Evolutionary conservation across 2,797 vertebrate genomes (phyloP).

Genomic region (Antrozous pallidus): DNA sequence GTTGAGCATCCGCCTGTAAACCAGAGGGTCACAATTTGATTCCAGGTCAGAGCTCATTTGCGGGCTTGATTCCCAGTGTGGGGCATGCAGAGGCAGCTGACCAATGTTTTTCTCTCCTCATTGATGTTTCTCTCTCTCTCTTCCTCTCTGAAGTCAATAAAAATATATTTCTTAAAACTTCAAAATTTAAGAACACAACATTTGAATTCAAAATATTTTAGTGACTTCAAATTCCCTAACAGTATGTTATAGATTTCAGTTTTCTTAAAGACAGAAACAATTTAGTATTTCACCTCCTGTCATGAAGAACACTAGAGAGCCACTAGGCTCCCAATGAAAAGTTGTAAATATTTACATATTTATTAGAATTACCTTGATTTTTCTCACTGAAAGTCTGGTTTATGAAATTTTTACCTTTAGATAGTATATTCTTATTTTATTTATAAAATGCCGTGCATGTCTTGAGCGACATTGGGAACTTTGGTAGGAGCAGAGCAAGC

Average conservation of each 20-base stretch:
- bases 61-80: no score
- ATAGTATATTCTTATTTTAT: slow-evolving; percentile 73
- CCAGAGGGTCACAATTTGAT: no score
- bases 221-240: background rate
- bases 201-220: background rate
- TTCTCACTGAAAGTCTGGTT: slow-evolving; percentile 68
- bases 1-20: no score
- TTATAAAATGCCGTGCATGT: slow-evolving; percentile 74
- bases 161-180: background rate
- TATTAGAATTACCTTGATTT: slow-evolving; percentile 32
- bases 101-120: no score
- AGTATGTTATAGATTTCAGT: background rate
- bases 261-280: background rate
- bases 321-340: background rate
- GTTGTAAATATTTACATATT: background rate
- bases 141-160: no score
- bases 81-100: no score
- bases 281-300: background rate
- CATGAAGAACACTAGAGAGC: background rate
- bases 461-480: slow-evolving; percentile 81
- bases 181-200: background rate
- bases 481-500: slow-evolving; percentile 80
- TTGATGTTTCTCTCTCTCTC: no score
- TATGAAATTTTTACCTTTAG: slow-evolving; percentile 76
- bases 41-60: no score